Percentiles rank a stretch among this genome's conserved stretches.
Evolutionary conservation across 2,888 invertebrate genomes (phyloP).

Genomic region (Tolmerus cingulatus): DNA sequence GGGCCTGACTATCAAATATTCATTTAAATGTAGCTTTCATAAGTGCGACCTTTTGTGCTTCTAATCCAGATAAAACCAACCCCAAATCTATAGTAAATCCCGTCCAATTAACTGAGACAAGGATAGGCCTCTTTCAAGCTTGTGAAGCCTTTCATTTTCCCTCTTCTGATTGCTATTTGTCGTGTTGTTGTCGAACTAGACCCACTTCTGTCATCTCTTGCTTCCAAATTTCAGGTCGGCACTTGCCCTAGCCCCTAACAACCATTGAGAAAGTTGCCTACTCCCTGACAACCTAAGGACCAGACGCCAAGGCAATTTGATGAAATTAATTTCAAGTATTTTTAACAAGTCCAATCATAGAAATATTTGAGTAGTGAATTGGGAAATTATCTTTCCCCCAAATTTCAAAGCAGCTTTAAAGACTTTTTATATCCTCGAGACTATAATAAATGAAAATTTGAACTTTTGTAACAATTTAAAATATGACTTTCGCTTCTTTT

Average conservation of each 20-base stretch:
- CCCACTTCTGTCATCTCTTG: neutral
- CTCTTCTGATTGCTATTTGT: neutral
- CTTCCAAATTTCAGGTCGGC: neutral
- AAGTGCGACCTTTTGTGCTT: neutral
- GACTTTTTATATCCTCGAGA: neutral
- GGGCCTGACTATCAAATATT: slow-evolving; percentile 22
- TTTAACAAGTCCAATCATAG: neutral
- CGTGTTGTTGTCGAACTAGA: neutral
- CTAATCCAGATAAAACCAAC: neutral
- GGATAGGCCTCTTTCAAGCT: neutral
- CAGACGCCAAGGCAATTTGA: neutral
- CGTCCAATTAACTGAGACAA: slow-evolving; percentile 19
- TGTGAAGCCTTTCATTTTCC: neutral
- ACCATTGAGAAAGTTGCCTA: neutral
- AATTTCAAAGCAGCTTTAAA: neutral
- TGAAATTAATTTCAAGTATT: neutral
- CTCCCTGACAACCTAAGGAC: neutral
- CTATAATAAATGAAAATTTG: neutral
- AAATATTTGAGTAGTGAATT: neutral
- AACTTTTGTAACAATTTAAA: neutral
- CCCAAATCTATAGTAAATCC: slow-evolving; percentile 29
- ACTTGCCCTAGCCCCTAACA: neutral
- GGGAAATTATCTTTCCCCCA: neutral
- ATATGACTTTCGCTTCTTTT: neutral
- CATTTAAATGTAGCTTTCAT: slow-evolving; percentile 20